Base-by-base conservation (phyloP, 2,113 vertebrate genomes). In the Damaliscus lunatus region DNA sequence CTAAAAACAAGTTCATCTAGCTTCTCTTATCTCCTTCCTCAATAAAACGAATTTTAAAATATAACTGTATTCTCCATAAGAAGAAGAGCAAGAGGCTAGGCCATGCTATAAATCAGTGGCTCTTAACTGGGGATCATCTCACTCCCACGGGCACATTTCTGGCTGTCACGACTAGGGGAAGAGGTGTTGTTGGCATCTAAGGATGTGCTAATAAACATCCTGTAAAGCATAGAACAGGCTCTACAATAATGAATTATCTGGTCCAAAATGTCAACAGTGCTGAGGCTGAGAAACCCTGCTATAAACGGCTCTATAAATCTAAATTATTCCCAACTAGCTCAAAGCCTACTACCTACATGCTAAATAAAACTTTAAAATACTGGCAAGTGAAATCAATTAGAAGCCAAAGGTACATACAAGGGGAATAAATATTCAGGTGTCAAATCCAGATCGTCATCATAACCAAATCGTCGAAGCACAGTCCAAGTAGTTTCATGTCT, bases 401-500 rank as follows among this genome's bases (percentile, higher is more conserved):
- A 85, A 93, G 7, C 0, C 52, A 95, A 71, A 9, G 57, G 89
- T 97, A 99, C 99, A 90, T 98, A 99, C 99, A 99, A 96, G 90
- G 99, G 99, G 97, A 99, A 99, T 96, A 99, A 98, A 98, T 99
- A 99, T 81, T 99, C 99, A 93, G 99, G 99, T 0, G 99, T 99
- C 67, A 99, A 99, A 97, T 99, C 99, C 62, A 99, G 98, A 98
- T 99, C 99, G 40, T 99, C 99, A 0, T 99, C 99, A 1, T 99
- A 99, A 88, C 99, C 99, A 87, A 99, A 99, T 97, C 99, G 99
- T 77, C 99, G 99, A 94, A 99, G 96, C 83, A 99, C 99, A 1
- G 99, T 99, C 99, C 99, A 99, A 5, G 99, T 99, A 50, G 99
- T 99, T 98, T 99, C 99, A 0, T 99, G 99, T 97, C 99, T 99